These are phyloP conservation scores for Dorcus hopei DNA, from an alignment of 2,888 invertebrate species.

Conservation along the genomic window DNA sequence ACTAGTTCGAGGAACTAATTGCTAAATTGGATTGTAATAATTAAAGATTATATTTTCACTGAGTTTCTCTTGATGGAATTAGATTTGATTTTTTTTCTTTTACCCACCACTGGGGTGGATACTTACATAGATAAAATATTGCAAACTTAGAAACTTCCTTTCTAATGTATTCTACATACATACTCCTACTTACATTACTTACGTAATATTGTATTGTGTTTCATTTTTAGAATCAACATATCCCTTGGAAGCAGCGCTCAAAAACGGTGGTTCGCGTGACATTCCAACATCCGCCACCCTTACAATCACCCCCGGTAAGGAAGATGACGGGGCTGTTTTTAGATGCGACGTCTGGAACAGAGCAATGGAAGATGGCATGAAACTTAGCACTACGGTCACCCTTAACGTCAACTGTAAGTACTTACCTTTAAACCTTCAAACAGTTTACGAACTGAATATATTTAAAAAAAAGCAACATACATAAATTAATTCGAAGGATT, in stretches of 20 bases:
- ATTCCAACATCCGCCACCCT: constrained; percentile 75
- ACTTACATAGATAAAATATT: no score
- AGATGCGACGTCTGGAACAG: constrained; percentile 87
- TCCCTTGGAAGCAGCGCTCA: constrained; percentile 67
- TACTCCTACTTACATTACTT: no score
- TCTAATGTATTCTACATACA: no score
- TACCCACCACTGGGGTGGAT: no score
- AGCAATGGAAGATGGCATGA: constrained; percentile 78
- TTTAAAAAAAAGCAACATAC: neutral
- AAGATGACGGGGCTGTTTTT: constrained; percentile 81
- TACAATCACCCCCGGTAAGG: constrained; percentile 71
- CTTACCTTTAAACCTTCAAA: constrained; percentile 6
- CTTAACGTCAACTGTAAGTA: constrained; percentile 88
- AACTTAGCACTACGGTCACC: constrained; percentile 74
- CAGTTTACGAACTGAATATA: no score
- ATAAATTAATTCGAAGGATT: neutral
- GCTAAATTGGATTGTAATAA: no score
- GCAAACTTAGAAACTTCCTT: no score
- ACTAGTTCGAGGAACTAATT: no score
- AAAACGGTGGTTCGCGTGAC: constrained; percentile 69
- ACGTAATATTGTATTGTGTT: no score
- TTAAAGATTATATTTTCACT: no score
- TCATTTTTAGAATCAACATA: constrained; percentile 59
- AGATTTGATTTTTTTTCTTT: no score
- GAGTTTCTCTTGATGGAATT: no score